These are phyloP conservation scores for Etheostoma cragini DNA, from an alignment of 2,113 vertebrate species.

Conservation along the genomic window DNA sequence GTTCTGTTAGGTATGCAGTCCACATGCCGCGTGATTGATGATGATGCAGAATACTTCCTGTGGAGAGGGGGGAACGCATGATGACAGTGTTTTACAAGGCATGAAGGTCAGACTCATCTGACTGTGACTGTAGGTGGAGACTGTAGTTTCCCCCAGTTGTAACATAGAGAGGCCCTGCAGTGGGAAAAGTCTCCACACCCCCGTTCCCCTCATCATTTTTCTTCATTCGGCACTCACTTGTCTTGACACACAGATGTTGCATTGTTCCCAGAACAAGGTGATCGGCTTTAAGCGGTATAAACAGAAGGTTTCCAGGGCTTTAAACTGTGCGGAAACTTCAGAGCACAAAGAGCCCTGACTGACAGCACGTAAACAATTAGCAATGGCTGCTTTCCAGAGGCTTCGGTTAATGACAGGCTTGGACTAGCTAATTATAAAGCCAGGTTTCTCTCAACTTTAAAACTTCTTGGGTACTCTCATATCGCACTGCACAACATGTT, in stretches of 20 bases:
- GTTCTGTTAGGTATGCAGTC: not conserved
- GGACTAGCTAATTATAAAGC: slow-evolving; percentile 76
- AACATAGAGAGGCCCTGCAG: slow-evolving; percentile 39
- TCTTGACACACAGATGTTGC: slow-evolving; percentile 74
- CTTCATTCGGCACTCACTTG: slow-evolving; percentile 51
- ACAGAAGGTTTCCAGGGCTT: slow-evolving; percentile 67
- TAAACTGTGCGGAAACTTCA: slow-evolving; percentile 36
- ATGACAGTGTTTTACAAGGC: slow-evolving; percentile 34
- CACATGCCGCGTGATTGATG: slow-evolving; percentile 46
- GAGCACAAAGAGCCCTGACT: slow-evolving; percentile 68
- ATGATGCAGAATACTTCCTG: slow-evolving; percentile 47
- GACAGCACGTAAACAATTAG: slow-evolving; percentile 82
- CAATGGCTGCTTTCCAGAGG: slow-evolving; percentile 70
- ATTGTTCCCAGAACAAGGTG: slow-evolving; percentile 74
- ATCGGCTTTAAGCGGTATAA: slow-evolving; percentile 51
- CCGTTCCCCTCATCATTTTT: slow-evolving; percentile 30
- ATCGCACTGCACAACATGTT: slow-evolving; percentile 38
- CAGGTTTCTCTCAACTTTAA: slow-evolving; percentile 62
- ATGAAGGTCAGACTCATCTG: slow-evolving; percentile 42
- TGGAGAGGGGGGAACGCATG: slow-evolving; percentile 32
- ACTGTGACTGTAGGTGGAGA: slow-evolving; percentile 11
- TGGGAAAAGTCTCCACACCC: slow-evolving; percentile 10
- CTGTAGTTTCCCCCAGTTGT: slow-evolving; percentile 28
- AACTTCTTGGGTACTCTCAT: slow-evolving; percentile 61
- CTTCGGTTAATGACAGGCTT: slow-evolving; percentile 72